Base-by-base conservation (phyloP, 2,888 invertebrate genomes). In the Cantharis flavilabris region DNA sequence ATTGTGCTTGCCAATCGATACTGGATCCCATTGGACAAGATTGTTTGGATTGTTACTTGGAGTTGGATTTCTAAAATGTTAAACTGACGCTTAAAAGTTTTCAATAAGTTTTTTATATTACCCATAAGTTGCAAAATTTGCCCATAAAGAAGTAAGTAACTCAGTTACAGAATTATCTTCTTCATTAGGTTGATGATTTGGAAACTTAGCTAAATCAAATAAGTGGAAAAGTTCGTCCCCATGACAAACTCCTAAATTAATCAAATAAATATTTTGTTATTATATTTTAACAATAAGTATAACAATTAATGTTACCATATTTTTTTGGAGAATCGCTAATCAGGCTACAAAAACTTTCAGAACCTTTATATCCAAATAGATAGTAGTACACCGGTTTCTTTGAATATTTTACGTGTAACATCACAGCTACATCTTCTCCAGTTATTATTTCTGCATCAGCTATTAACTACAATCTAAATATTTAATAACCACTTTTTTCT, bases 191-290 rank as follows among this genome's bases (percentile, higher is more conserved):
- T 90, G 88, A 1, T 91, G 89, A 28, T 90, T 88, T 0, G 92
- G 90, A 62, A 73, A 73, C 7, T 92, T 84, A 62, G 86, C 87
- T 75, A 91, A 90, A 0, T 90, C 90, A 71, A 96, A 96, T 10
- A 96, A 86, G 85, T 96, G 94, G 85, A 94, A 94, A 72, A 96
- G 88, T 79, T 96, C 96, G 83, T 96, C 96, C 0, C 95, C 96
- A 85, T 96, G 96, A 73, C 94, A 94, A 0, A 95, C 94, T 72
- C 96, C 94, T 93, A 84, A 9, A 72, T 63, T 64, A 13, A 49
- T 49, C 9, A n/a, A 49, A 49, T 0, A n/a, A n/a, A 49, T 7
- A n/a, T 49, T n/a, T 49, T 16, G 16, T 16, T 4, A 5, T 49
- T n/a, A 7, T 49, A n/a, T 49, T n/a, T 7, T 2, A n/a, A n/a